phyloP scores from a whole-genome alignment of 2,113 vertebrate species.

The Colius striatus region DNA sequence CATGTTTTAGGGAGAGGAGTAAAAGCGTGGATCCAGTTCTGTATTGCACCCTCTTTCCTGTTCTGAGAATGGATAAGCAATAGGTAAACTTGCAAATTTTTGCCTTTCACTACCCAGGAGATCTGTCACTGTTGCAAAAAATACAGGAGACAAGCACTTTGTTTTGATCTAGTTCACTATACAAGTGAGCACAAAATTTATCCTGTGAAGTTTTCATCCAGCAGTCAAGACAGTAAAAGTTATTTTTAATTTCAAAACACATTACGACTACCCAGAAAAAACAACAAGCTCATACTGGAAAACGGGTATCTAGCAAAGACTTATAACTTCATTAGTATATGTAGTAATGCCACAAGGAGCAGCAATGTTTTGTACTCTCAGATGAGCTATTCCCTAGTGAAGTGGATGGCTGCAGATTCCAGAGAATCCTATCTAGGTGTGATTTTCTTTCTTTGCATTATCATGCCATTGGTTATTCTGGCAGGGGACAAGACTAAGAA shows the following conservation, averaged over 20 bases:
- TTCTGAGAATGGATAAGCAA: background rate
- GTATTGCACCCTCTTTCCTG: background rate
- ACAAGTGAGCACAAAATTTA: background rate
- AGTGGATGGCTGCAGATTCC: background rate
- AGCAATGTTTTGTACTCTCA: background rate
- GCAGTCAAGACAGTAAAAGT: background rate
- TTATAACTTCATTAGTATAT: background rate
- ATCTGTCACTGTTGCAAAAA: background rate
- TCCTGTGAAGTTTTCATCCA: background rate
- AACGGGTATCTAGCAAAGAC: background rate
- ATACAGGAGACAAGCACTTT: background rate
- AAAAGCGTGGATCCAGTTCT: background rate
- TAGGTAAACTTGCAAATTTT: background rate
- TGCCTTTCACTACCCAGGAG: background rate
- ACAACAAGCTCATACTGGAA: background rate
- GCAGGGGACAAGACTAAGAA: background rate
- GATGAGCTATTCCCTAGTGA: background rate
- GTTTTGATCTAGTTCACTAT: background rate
- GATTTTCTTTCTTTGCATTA: background rate
- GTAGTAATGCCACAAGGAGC: background rate
- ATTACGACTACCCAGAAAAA: background rate
- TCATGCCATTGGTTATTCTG: background rate
- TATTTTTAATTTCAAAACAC: background rate
- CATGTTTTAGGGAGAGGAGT: background rate
- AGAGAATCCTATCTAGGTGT: background rate